Evolutionary conservation across 2,797 vertebrate species (phyloP).

Genomic region (Nyctalus aviator): DNA sequence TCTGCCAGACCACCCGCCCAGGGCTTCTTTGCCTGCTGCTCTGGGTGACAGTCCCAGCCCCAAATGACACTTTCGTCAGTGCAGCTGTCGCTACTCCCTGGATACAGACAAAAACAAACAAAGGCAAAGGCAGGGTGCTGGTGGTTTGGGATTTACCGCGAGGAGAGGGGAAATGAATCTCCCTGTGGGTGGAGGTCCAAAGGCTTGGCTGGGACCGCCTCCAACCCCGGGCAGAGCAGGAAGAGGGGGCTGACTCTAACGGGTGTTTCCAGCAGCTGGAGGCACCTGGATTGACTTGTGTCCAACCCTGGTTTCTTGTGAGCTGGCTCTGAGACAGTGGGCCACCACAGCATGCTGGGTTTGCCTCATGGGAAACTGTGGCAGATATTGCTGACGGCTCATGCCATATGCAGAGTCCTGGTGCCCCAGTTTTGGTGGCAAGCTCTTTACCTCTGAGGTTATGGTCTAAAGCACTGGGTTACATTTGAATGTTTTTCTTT

Average conservation of each 20-base stretch:
- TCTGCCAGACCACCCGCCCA: background rate
- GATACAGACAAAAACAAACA: slow-evolving; percentile 80
- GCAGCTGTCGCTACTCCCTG: slow-evolving; percentile 81
- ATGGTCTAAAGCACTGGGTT: background rate
- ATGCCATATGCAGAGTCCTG: background rate
- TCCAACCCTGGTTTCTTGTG: background rate
- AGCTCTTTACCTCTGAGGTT: background rate
- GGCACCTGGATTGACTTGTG: background rate
- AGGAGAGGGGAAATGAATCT: background rate
- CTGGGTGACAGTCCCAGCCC: slow-evolving; percentile 65
- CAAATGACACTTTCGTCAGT: slow-evolving; percentile 59
- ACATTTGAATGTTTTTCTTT: background rate
- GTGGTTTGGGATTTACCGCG: slow-evolving; percentile 20
- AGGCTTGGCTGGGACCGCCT: background rate
- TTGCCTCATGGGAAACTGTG: background rate
- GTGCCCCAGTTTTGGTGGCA: background rate
- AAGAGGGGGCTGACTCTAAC: fast-evolving
- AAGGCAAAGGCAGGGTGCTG: slow-evolving; percentile 33
- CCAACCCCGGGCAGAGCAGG: background rate
- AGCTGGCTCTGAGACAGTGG: background rate
- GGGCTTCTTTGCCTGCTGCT: background rate
- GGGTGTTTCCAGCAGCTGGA: background rate
- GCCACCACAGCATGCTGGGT: background rate
- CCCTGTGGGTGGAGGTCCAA: background rate
- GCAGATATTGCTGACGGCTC: background rate